phyloP scores from a whole-genome alignment of 2,797 vertebrate genomes.

The Spinus pinus region DNA sequence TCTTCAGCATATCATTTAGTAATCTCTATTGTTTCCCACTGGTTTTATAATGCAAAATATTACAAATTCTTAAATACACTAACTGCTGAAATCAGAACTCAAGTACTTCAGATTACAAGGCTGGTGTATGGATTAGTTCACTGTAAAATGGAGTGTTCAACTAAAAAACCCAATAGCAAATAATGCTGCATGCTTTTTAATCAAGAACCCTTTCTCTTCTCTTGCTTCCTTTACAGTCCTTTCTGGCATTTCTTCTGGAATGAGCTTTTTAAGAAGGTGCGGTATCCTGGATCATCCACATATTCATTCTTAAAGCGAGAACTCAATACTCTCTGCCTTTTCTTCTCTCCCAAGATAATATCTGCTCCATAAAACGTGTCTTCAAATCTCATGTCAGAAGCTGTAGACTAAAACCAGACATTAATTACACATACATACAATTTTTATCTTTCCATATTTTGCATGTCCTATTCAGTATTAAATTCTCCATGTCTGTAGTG shows the following conservation, averaged over 20 bases:
- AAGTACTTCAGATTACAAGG: not conserved
- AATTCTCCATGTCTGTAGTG: not conserved
- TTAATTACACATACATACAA: not conserved
- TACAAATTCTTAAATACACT: not conserved
- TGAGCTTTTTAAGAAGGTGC: conserved; percentile 84
- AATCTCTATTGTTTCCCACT: not conserved
- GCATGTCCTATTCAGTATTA: not conserved
- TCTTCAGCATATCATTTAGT: not conserved
- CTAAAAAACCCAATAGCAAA: not conserved
- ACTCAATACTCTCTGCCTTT: conserved; percentile 90
- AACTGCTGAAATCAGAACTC: not conserved
- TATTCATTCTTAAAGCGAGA: conserved; percentile 94
- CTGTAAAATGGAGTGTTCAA: not conserved
- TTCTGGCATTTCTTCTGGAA: conserved; percentile 87
- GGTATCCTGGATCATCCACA: conserved; percentile 89
- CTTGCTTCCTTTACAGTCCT: conserved; percentile 71
- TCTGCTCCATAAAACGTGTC: conserved; percentile 86
- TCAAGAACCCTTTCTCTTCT: not conserved
- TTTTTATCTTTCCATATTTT: not conserved
- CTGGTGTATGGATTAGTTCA: not conserved
- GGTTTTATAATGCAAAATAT: not conserved
- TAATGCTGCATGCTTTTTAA: not conserved
- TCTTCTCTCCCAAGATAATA: conserved; percentile 87
- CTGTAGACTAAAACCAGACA: conserved; percentile 84
- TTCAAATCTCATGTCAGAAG: conserved; percentile 95